Evolutionary conservation across 2,888 invertebrate genomes (phyloP).

Genomic region (Hydrotaea diabolus): DNA sequence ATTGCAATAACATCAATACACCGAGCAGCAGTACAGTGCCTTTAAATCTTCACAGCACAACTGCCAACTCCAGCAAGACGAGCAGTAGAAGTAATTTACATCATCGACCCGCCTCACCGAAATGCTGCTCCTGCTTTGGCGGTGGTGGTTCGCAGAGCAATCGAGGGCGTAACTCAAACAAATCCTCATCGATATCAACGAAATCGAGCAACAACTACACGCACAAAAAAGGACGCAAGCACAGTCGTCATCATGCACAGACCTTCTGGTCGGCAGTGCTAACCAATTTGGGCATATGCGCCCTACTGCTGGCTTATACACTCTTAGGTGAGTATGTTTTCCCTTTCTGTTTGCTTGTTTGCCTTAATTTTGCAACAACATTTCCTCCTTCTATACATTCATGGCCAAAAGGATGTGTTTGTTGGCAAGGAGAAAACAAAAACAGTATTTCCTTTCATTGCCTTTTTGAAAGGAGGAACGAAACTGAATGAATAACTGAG

Average conservation of each 20-base stretch:
- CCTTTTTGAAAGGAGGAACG: neutral
- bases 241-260: conserved; percentile 72
- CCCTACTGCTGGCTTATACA: conserved; percentile 90
- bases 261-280: conserved; percentile 85
- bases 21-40: conserved; percentile 67
- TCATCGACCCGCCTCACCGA: conserved; percentile 67
- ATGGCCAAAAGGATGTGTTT: neutral
- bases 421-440: too few relatives aligned
- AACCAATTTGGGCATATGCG: conserved; percentile 91
- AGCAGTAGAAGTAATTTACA: conserved; percentile 70
- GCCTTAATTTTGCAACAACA: too few relatives aligned
- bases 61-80: conserved; percentile 68
- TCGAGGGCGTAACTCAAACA: conserved; percentile 61
- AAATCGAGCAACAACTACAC: conserved; percentile 56
- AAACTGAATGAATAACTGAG: neutral
- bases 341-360: too few relatives aligned
- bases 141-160: conserved; percentile 52
- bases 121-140: conserved; percentile 71
- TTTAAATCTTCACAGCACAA: conserved; percentile 65
- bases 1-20: conserved; percentile 62
- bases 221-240: conserved; percentile 72
- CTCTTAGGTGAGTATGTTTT: conserved; percentile 82
- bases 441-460: neutral
- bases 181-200: conserved; percentile 65
- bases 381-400: neutral